Conservation (phyloP, 2,888 invertebrate genomes). For the Cloeon dipterum region DNA sequence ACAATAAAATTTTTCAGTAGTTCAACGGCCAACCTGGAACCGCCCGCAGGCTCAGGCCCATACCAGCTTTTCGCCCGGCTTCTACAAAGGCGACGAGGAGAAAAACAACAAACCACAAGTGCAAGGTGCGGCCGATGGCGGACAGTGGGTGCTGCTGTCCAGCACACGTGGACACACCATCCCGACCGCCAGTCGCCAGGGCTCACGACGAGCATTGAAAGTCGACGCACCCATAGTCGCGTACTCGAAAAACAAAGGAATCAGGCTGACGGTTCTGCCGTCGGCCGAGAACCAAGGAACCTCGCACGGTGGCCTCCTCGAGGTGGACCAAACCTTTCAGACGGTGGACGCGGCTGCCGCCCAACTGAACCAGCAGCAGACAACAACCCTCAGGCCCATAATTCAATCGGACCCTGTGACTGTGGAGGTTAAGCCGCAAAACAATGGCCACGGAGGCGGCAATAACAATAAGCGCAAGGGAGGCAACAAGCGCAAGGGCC, state of each 20-base stretch:
- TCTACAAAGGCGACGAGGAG: conserved; percentile 4
- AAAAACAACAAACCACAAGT: neutral
- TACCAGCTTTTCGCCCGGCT: no score
- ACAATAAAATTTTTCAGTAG: no score
- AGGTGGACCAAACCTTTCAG: conserved; percentile 47
- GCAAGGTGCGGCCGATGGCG: conserved; percentile 19
- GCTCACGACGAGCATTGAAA: neutral
- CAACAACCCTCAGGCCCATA: neutral
- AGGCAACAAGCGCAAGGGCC: neutral
- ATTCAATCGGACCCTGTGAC: no score
- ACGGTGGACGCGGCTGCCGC: conserved; percentile 36
- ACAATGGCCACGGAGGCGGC: neutral
- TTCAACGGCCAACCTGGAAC: no score
- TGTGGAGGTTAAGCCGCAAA: neutral
- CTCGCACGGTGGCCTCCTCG: conserved; percentile 49
- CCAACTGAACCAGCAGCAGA: neutral
- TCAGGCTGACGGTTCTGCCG: conserved; percentile 48
- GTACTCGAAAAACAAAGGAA: neutral
- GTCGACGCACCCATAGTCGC: neutral
- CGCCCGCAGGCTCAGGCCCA: no score
- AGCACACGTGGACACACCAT: conserved; percentile 47
- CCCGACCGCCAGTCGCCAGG: conserved; percentile 7
- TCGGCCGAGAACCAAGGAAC: conserved; percentile 32
- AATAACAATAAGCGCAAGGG: neutral
- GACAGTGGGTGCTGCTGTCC: conserved; percentile 54